These are phyloP conservation scores for Drosophila bipectinata DNA, from an alignment of 1,140 invertebrate genomes.

Conservation along the genomic window DNA sequence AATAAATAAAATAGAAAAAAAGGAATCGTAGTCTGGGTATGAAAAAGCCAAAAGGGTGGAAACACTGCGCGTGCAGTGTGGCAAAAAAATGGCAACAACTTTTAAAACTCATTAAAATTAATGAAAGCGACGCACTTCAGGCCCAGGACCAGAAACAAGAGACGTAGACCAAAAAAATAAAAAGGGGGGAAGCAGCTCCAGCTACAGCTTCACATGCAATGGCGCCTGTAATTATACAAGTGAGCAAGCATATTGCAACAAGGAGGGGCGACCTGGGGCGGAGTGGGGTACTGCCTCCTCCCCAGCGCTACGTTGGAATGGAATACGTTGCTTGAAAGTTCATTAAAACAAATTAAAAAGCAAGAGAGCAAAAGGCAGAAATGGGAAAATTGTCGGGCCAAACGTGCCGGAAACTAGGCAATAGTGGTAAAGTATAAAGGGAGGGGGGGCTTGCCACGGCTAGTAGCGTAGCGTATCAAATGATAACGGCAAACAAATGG, in stretches of 20 bases:
- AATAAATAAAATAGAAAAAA: slow-evolving; percentile 66
- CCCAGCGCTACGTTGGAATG: too few relatives aligned
- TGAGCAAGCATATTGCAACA: slow-evolving; percentile 77
- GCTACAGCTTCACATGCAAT: slow-evolving; percentile 61
- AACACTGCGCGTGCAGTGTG: slow-evolving; percentile 30
- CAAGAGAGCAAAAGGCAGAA: slow-evolving; percentile 63
- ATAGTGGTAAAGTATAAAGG: slow-evolving; percentile 10
- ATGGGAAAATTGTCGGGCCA: slow-evolving; percentile 63
- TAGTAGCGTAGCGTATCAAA: slow-evolving; percentile 16
- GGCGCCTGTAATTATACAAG: slow-evolving; percentile 80
- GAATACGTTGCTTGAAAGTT: slow-evolving; percentile 63
- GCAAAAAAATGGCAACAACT: slow-evolving; percentile 73
- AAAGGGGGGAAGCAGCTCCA: neutral
- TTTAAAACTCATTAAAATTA: slow-evolving; percentile 82
- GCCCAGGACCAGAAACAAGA: slow-evolving; percentile 34
- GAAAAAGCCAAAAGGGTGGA: neutral
- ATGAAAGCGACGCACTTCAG: slow-evolving; percentile 80
- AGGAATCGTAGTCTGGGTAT: neutral
- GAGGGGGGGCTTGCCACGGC: slow-evolving; percentile 1
- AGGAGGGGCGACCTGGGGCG: neutral
- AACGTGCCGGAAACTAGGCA: slow-evolving; percentile 73
- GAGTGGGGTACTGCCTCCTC: too few relatives aligned
- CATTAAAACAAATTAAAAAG: slow-evolving; percentile 81
- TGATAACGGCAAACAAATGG: slow-evolving; percentile 51
- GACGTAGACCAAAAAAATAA: neutral